These are phyloP conservation scores for Centropus bengalensis DNA, from an alignment of 2,113 vertebrate genomes.

Conservation along the genomic window DNA sequence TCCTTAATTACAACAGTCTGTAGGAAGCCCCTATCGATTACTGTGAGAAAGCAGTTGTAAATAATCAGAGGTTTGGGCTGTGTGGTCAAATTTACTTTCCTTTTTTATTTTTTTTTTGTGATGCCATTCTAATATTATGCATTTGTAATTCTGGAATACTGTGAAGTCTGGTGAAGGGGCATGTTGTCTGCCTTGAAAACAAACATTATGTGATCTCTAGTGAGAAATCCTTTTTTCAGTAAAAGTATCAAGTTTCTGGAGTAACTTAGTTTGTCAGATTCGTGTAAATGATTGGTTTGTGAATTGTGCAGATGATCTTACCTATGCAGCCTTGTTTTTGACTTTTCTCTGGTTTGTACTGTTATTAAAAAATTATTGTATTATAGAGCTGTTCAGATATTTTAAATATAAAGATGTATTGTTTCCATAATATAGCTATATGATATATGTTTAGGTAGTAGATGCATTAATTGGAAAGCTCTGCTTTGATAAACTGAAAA, in stretches of 20 bases:
- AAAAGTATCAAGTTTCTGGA: slow-evolving; percentile 78
- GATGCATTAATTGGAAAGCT: slow-evolving; percentile 86
- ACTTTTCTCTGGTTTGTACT: slow-evolving; percentile 86
- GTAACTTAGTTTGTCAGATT: slow-evolving; percentile 72
- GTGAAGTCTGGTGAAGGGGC: slow-evolving; percentile 60
- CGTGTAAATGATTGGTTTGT: slow-evolving; percentile 83
- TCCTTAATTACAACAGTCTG: not conserved
- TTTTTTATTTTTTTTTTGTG: not conserved
- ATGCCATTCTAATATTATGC: slow-evolving; percentile 38
- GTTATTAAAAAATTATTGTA: slow-evolving; percentile 92
- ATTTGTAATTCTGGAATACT: slow-evolving; percentile 44
- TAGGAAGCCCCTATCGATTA: not conserved
- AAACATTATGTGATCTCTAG: slow-evolving; percentile 75
- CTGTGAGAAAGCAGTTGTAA: not conserved
- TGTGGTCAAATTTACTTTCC: not conserved
- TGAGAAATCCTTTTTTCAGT: slow-evolving; percentile 71
- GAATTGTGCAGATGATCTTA: slow-evolving; percentile 86
- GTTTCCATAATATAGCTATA: slow-evolving; percentile 86
- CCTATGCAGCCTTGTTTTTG: slow-evolving; percentile 93
- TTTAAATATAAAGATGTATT: slow-evolving; percentile 88
- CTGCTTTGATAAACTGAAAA: slow-evolving; percentile 90
- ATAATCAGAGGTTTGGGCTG: not conserved
- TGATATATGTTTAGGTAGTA: slow-evolving; percentile 89
- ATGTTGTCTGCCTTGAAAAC: slow-evolving; percentile 61
- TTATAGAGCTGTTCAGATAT: slow-evolving; percentile 92